These are phyloP conservation scores for Pectinophora gossypiella DNA, from an alignment of 1,140 invertebrate genomes.

Conservation along the genomic window DNA sequence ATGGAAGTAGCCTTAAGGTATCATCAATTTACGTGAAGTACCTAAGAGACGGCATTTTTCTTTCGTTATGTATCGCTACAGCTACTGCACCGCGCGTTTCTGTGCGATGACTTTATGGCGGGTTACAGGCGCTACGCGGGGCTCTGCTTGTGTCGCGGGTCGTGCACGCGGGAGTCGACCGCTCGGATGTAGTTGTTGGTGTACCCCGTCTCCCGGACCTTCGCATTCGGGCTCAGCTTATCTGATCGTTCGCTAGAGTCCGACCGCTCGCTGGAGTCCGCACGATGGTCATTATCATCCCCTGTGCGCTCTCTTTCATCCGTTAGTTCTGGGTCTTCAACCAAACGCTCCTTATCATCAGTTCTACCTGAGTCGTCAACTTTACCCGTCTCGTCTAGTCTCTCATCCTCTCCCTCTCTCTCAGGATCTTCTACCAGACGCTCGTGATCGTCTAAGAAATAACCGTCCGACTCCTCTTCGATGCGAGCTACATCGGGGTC, in stretches of 20 bases:
- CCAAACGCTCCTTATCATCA: constrained; percentile 35
- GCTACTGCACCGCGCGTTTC: not conserved
- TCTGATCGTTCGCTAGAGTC: constrained; percentile 36
- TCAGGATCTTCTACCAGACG: constrained; percentile 26
- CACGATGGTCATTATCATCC: constrained; percentile 36
- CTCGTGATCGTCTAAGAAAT: constrained; percentile 55
- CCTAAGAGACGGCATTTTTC: not conserved
- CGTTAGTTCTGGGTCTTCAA: constrained; percentile 29
- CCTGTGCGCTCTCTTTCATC: constrained; percentile 26
- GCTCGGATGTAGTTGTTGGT: constrained; percentile 48
- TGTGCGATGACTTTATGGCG: not conserved
- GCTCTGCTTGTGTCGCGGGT: constrained; percentile 19
- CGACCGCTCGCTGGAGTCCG: constrained; percentile 22
- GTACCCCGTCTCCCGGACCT: constrained; percentile 46
- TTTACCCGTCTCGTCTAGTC: constrained; percentile 7
- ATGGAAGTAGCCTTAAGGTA: too few species aligned
- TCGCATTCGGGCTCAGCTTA: constrained; percentile 48
- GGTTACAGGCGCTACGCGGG: not conserved
- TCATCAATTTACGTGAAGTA: too few species aligned
- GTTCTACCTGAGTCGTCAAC: constrained; percentile 12
- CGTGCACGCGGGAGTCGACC: constrained; percentile 42
- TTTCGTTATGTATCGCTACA: not conserved
- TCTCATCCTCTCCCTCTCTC: constrained; percentile 13
- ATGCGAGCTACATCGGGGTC: constrained; percentile 42
- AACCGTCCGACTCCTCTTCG: constrained; percentile 25